phyloP scores from a whole-genome alignment of 2,113 vertebrate genomes.

The Labeo rohita region DNA sequence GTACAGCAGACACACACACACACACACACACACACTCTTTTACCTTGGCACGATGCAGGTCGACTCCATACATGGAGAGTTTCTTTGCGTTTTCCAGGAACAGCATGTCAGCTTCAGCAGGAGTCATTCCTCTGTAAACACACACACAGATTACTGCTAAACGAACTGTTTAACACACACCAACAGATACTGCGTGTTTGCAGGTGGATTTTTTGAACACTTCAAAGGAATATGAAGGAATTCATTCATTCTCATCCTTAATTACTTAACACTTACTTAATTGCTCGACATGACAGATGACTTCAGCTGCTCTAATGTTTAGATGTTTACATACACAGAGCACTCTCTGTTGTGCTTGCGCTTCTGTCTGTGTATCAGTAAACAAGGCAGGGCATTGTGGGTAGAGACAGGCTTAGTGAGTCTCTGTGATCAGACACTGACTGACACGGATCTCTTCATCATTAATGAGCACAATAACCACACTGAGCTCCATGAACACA shows the following conservation, averaged over 20 bases:
- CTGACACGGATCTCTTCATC: conserved; percentile 19
- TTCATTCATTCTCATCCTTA: not conserved
- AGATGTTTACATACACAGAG: not conserved
- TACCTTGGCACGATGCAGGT: conserved; percentile 98
- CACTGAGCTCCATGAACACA: not conserved
- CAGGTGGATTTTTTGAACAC: not conserved
- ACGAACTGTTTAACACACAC: not conserved
- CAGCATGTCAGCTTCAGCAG: conserved; percentile 94
- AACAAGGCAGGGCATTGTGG: conserved; percentile 35
- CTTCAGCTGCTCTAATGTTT: not conserved
- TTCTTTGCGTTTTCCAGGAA: conserved; percentile 99
- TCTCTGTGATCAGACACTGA: not conserved
- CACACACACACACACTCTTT: not conserved
- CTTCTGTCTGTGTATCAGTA: not conserved
- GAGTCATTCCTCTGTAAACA: conserved; percentile 89
- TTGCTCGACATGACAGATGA: not conserved
- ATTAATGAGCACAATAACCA: not conserved
- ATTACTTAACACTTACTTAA: not conserved
- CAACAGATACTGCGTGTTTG: not conserved
- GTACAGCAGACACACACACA: not conserved
- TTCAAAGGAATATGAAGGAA: not conserved
- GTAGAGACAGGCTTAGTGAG: conserved; percentile 4
- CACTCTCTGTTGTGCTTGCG: not conserved
- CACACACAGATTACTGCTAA: not conserved
- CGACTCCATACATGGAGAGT: conserved; percentile 96